Evolutionary conservation across 2,888 invertebrate species (phyloP), one percentile per base, ranked within the genome.

Genomic region (Eurytoma adleriae): DNA sequence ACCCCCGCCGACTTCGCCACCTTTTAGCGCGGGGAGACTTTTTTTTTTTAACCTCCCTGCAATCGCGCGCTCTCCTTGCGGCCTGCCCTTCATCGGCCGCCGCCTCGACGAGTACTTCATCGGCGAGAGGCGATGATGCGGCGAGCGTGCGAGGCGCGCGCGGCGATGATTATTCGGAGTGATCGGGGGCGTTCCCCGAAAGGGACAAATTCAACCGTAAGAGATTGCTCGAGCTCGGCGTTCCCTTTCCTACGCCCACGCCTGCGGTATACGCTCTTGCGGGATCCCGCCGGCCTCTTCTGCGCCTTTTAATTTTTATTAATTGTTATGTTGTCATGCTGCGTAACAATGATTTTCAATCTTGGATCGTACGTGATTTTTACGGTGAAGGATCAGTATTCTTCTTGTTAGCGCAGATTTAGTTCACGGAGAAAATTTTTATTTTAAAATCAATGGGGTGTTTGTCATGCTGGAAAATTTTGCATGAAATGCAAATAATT

Each of bases 131-230:
- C 87, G 85, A 86, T 85, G 87, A 86, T 81, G 85, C 86, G 85
- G 82, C n/a, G 40, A 30, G 62, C 27, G 30, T 27, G 18, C 59
- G 57, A 20, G 57, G 18, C 59, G 57, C 13, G 57, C 52, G 85
- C 82, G 84, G 84, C 85, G 84, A 87, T 88, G 87, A 89, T 89
- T 89, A 89, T 88, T 88, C 85, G 84, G 87, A 89, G 88, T 89
- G 88, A 89, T 89, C 86, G 86, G 84, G 86, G 85, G 84, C 79
- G 84, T 84, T 84, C 78, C 83, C 82, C 83, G 83, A 83, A 83
- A 83, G 81, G 83, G 83, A 85, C 86, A 86, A 87, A 87, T 82
- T 88, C 87, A 85, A 86, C 84, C 87, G 85, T 88, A 88, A 88
- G 87, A 88, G 88, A 88, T 88, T 88, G 87, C 61, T 70, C 30